Evolutionary conservation across 2,113 vertebrate genomes (phyloP), one percentile per base, ranked within the genome.

Genomic region (Rhinolophus sinicus): DNA sequence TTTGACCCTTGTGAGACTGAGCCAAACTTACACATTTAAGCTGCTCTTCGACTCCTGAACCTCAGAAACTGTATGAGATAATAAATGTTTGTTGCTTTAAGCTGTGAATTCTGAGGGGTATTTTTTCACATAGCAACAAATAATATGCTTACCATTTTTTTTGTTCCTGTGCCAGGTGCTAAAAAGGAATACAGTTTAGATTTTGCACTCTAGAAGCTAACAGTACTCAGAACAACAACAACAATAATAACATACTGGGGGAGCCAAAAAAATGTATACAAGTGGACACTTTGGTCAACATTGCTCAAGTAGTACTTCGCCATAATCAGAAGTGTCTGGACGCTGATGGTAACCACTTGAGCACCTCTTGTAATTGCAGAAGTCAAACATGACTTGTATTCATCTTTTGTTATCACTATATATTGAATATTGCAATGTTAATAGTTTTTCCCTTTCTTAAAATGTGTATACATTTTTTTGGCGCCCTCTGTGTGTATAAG

Each of bases 51-150:
- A 24, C 47, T 80, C 3, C 24, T 52, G 83, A 90, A 7, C 28
- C 58, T 78, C 70, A 72, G 38, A 72, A 94, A 58, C 24, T 50
- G 6, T n/a, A 33, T 40, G 52, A 76, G 60, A 22, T 38, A 78
- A 58, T 70, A 58, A 77, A 75, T 26, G 3, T 54, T 65, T 52
- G 9, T 30, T 44, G 38, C 40, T 35, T 85, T 76, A 81, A 92
- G 47, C 52, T 89, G 47, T 22, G 91, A 67, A 85, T 91, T 76
- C 81, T 91, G 60, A 24, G 14, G 33, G 8, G 15, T 35, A 35
- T 70, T 82, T 95, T 84, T 62, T 92, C 76, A 86, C 28, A 54
- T 56, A 64, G 44, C 58, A 87, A 70, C 64, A 70, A 88, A 50
- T 33, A 90, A 40, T 72, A 91, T 44, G 30, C 35, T 7, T 73